Percentiles rank a stretch among this genome's conserved stretches.
Conservation (phyloP, 2,888 invertebrate species). For the Lithosia quadra region DNA sequence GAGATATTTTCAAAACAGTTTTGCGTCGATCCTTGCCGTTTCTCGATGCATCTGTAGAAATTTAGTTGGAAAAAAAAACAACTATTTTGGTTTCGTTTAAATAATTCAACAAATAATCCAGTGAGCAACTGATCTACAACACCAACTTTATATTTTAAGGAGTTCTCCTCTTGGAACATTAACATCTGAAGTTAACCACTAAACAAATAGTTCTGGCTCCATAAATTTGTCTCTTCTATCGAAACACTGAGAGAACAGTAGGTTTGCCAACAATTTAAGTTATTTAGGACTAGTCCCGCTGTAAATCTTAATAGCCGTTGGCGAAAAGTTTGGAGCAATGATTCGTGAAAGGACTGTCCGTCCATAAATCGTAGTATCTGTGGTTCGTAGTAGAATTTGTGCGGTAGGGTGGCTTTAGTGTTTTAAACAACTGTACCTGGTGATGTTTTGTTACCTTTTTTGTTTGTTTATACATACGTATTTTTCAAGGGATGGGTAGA, state of each 20-base stretch:
- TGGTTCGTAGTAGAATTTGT: conserved; percentile 37
- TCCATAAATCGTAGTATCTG: conserved; percentile 73
- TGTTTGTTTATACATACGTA: background rate
- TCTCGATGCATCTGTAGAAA: no score
- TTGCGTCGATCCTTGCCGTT: no score
- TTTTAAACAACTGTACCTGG: conserved; percentile 40
- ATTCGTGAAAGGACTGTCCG: conserved; percentile 75
- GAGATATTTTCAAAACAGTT: no score
- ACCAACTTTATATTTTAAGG: conserved; percentile 9
- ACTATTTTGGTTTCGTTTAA: background rate
- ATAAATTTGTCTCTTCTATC: conserved; percentile 47
- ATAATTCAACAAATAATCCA: background rate
- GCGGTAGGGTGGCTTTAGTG: conserved; percentile 36
- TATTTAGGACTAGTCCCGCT: conserved; percentile 75
- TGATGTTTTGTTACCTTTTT: background rate
- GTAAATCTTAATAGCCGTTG: conserved; percentile 82
- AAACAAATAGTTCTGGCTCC: conserved; percentile 47
- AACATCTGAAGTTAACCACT: conserved; percentile 39
- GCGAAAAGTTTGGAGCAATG: conserved; percentile 76
- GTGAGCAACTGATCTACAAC: background rate
- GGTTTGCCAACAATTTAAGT: conserved; percentile 77
- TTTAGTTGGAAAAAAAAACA: no score
- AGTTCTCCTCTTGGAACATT: conserved; percentile 22
- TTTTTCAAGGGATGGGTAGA: no score
- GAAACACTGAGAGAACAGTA: conserved; percentile 51